These are phyloP conservation scores for Pholis gunnellus DNA, from an alignment of 2,113 vertebrate genomes.

Conservation along the genomic window DNA sequence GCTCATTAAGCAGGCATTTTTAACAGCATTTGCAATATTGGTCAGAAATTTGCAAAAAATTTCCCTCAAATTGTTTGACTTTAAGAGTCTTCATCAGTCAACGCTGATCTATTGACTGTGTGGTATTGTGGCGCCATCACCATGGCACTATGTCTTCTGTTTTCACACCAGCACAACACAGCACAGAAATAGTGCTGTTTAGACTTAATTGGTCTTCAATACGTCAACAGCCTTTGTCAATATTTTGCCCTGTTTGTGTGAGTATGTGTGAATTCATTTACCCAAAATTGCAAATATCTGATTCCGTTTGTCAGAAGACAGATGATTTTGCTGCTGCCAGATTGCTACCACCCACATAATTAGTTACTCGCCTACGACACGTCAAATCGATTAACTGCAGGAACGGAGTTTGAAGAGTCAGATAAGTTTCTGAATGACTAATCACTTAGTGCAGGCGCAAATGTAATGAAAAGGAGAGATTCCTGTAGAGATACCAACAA, in stretches of 20 bases:
- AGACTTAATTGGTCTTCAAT: not conserved
- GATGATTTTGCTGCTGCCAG: slow-evolving; percentile 31
- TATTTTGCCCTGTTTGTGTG: slow-evolving; percentile 14
- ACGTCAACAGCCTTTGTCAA: not conserved
- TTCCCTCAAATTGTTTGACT: not conserved
- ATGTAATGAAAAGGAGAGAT: slow-evolving; percentile 4
- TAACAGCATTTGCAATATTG: no score
- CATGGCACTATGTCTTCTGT: not conserved
- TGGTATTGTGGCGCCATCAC: not conserved
- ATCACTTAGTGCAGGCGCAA: not conserved
- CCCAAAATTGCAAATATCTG: slow-evolving; percentile 46
- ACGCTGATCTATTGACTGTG: not conserved
- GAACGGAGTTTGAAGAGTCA: slow-evolving; percentile 9
- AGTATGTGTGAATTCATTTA: slow-evolving; percentile 9
- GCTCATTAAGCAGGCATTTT: no score
- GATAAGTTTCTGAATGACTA: slow-evolving; percentile 1
- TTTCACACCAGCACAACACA: no score
- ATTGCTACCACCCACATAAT: slow-evolving; percentile 40
- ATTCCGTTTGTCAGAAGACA: slow-evolving; percentile 32
- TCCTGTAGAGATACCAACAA: not conserved
- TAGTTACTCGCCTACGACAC: slow-evolving; percentile 32
- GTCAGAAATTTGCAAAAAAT: not conserved
- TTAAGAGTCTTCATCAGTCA: not conserved
- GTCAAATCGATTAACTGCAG: slow-evolving; percentile 7
- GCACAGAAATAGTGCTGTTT: not conserved